Base-by-base conservation (phyloP, 2,113 vertebrate genomes). In the Trinectes maculatus region DNA sequence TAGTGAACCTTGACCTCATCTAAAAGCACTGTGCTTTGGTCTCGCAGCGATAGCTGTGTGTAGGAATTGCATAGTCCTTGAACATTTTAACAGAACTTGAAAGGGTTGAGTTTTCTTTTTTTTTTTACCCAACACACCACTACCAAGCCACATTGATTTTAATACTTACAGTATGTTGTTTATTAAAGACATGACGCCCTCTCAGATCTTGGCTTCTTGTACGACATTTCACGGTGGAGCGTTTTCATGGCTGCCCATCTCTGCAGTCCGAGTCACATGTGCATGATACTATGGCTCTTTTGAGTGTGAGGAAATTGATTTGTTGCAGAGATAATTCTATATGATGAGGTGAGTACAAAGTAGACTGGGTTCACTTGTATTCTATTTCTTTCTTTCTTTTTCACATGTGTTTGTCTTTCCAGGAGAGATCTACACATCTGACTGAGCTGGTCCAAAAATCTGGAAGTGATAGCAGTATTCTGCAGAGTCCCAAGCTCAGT, bases 181-280 rank as follows among this genome's bases (percentile, higher is more conserved):
- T 83, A 79, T 80, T 84, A 62, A 86, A 71, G 53, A 67, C 65
- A 76, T 51, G 34, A 64, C 51, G 28, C 55, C 37, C 51, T 54
- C 58, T 63, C 33, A 56, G 74, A 80, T 86, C 69, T 75, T 74
- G 53, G 66, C 64, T 64, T 62, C 68, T 84, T 82, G 71, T 82
- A 80, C 82, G 83, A 85, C 66, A 79, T 88, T 88, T 90, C 81
- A 87, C 71, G 18, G 79, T 79, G 65, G 54, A 59, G 59, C 73
- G 71, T 83, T 85, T 86, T 76, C 76, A 75, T 69, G 70, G 76
- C 71, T 82, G 74, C 54, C 47, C 55, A 7, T 69, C 66, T 80
- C 60, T 60, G 73, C 44, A 24, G 55, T 54, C 66, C 76, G 61
- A 83, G 63, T 82, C 86, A 84, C 77, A 80, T 74, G 69, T 78